Percentiles rank a stretch among this genome's conserved stretches.
These are phyloP conservation scores for Picus viridis DNA, from an alignment of 2,797 vertebrate genomes.

Conservation along the genomic window DNA sequence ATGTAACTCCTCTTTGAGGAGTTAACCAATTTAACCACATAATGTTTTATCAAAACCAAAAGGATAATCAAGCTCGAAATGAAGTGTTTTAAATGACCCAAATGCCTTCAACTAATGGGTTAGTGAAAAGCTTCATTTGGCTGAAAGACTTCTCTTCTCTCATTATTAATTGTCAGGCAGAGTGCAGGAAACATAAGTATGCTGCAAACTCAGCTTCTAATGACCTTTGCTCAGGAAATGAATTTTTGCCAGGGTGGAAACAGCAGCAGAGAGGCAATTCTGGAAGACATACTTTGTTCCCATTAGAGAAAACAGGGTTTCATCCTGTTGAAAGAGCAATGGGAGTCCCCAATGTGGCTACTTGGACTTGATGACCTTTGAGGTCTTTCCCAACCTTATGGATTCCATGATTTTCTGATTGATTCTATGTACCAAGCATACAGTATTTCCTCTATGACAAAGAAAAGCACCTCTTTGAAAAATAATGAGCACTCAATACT, in stretches of 20 bases:
- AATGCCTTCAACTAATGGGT: neutral
- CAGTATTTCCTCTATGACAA: no score
- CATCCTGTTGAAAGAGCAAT: constrained; percentile 35
- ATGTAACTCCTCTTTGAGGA: neutral
- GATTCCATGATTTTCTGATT: no score
- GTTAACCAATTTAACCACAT: neutral
- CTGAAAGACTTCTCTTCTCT: constrained; percentile 20
- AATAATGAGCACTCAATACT: constrained; percentile 68
- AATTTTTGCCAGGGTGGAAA: constrained; percentile 40
- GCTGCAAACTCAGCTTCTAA: constrained; percentile 24
- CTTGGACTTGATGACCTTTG: no score
- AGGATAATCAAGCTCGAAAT: neutral
- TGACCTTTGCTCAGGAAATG: constrained; percentile 39
- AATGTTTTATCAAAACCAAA: neutral
- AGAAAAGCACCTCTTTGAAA: constrained; percentile 60
- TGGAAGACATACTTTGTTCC: constrained; percentile 16
- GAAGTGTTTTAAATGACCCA: neutral
- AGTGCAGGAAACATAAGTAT: neutral
- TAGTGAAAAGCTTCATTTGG: constrained; percentile 31
- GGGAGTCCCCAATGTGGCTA: constrained; percentile 15
- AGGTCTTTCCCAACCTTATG: no score
- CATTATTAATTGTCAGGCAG: constrained; percentile 5
- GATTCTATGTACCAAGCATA: no score
- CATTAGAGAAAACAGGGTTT: constrained; percentile 40
- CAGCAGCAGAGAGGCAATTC: neutral